Evolutionary conservation across 2,797 vertebrate species (phyloP), one percentile per base, ranked within the genome.

Genomic region (Numenius phaeopus): DNA sequence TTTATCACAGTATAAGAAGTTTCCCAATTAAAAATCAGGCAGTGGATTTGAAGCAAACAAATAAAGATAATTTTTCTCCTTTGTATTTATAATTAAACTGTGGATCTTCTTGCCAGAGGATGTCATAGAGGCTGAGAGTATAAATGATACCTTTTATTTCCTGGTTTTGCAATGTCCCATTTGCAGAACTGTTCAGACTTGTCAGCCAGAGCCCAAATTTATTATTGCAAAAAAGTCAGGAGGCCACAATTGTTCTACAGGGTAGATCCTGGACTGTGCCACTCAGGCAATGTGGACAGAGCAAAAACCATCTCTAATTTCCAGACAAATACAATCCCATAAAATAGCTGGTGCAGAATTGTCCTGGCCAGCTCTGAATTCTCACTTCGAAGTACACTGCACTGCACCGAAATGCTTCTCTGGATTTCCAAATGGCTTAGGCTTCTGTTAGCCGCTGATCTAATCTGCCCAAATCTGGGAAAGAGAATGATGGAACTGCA

Each of bases 31-130:
- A 92, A 95, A 96, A 94, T 49, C 47, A 65, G 79, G 61, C 89
- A 71, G 57, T 54, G 39, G 49, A 75, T 78, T 83, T 92, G 87
- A 95, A 83, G 69, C 64, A 86, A 91, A 67, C 79, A 87, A 94
- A 92, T 83, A 96, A 93, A 87, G 64, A 61, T 85, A 18, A 22
- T 94, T 96, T 83, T 89, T 80, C 64, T 87, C 40, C 84, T 85
- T 94, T 87, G 52, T 95, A 58, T 94, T 89, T 94, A 75, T 94
- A 96, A 94, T 97, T 91, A 94, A 94, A 69, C 72, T 78, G 82
- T 91, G 94, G 84, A 75, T 97, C 92, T 97, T 95, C 87, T 83
- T 92, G 87, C 89, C 50, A 83, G 71, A 73, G 90, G 71, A 92
- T 1, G 6, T 94, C 91, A 73, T 20, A 65, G 65, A 83, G 58